A percentile compares a stretch with the other conserved stretches of the same genome.
Evolutionary conservation across 1,140 invertebrate genomes (phyloP).

Genomic region (Pseudomyrmex cubaensis): DNA sequence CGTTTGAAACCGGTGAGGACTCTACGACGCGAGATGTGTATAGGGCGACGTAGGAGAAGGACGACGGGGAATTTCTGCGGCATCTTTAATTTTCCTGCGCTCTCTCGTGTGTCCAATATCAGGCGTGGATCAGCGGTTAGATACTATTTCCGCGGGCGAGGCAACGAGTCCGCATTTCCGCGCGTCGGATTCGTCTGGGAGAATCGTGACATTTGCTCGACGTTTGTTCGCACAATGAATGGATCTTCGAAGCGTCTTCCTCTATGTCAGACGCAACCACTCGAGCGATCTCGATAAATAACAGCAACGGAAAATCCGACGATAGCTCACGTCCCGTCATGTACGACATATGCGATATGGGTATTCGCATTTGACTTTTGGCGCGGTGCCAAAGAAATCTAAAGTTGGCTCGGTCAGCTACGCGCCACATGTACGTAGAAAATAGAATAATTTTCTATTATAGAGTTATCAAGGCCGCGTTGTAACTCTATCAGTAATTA

Average conservation of each 20-base stretch:
- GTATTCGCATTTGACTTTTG: constrained; percentile 59
- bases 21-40: neutral
- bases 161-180: constrained; percentile 69
- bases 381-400: constrained; percentile 58
- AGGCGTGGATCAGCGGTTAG: constrained; percentile 22
- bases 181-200: constrained; percentile 69
- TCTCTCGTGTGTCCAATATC: constrained; percentile 64
- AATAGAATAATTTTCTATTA: constrained; percentile 65
- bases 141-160: constrained; percentile 71
- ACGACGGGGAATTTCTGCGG: constrained; percentile 34
- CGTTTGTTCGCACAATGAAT: constrained; percentile 5
- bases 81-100: constrained; percentile 64
- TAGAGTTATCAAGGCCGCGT: constrained; percentile 69
- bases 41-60: constrained; percentile 26
- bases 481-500: neutral
- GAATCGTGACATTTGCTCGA: constrained; percentile 45
- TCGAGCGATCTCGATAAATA: constrained; percentile 3
- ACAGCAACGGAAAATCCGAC: neutral
- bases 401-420: constrained; percentile 66
- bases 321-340: neutral
- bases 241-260: neutral
- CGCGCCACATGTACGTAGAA: constrained; percentile 55
- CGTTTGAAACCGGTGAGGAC: neutral
- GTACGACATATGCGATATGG: constrained; percentile 36
- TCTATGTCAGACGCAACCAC: too few species aligned